phyloP scores from a whole-genome alignment of 2,888 invertebrate species.

The Lochmaea capreae region DNA sequence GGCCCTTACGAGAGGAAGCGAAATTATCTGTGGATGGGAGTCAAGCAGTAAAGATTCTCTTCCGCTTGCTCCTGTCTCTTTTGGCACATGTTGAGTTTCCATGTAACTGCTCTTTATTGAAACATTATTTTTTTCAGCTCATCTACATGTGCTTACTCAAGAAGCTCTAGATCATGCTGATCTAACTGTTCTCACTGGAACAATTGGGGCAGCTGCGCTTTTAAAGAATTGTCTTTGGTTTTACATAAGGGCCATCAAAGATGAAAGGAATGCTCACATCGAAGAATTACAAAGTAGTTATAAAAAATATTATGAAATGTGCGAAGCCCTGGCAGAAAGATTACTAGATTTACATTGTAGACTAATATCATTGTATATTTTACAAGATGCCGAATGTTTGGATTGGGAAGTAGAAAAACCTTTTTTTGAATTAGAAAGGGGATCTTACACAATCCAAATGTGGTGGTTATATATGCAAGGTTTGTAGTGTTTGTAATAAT shows the following conservation, averaged over 20 bases:
- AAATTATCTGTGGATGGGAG: no score
- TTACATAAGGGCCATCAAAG: constrained; percentile 73
- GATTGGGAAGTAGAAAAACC: constrained; percentile 76
- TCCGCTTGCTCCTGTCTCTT: no score
- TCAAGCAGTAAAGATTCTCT: no score
- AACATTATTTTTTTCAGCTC: constrained; percentile 70
- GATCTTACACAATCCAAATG: constrained; percentile 86
- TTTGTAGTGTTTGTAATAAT: constrained; percentile 53
- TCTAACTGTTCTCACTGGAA: constrained; percentile 82
- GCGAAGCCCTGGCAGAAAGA: constrained; percentile 85
- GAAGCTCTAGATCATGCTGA: constrained; percentile 89
- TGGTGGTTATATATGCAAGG: constrained; percentile 92
- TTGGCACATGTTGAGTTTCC: no score
- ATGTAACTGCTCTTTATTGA: no score
- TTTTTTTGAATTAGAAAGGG: constrained; percentile 80
- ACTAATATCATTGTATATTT: constrained; percentile 80
- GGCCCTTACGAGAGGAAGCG: no score
- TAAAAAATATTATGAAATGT: constrained; percentile 84
- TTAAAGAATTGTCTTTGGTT: constrained; percentile 83
- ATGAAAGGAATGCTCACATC: constrained; percentile 48
- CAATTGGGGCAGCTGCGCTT: constrained; percentile 83
- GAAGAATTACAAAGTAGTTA: constrained; percentile 68
- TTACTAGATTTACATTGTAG: constrained; percentile 84
- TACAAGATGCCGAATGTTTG: constrained; percentile 85
- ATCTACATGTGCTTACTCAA: constrained; percentile 82